Evolutionary conservation across 2,888 invertebrate genomes (phyloP).

Genomic region (Scaptomyza caliginosa): DNA sequence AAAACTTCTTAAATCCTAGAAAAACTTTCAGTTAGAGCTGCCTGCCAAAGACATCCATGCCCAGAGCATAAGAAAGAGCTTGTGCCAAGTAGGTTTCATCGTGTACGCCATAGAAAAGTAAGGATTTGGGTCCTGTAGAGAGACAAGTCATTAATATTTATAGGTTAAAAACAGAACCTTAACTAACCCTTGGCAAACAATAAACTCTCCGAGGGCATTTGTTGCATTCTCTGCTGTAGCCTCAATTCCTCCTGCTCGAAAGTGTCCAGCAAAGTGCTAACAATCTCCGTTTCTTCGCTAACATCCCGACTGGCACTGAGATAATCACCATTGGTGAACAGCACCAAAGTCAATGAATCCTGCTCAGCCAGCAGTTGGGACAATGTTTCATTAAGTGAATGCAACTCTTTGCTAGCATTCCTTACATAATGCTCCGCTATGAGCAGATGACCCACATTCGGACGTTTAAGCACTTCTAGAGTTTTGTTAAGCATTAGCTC

Average conservation of each 20-base stretch:
- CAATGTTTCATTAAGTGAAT: conserved; percentile 91
- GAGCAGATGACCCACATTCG: conserved; percentile 88
- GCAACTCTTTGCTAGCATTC: conserved; percentile 88
- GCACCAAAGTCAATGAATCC: conserved; percentile 57
- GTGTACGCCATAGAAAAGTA: conserved; percentile 93
- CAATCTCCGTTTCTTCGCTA: conserved; percentile 49
- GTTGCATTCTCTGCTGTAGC: conserved; percentile 30
- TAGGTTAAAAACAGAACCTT: too few relatives aligned
- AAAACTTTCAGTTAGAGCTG: background rate
- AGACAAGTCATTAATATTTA: background rate
- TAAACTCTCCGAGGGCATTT: conserved; percentile 61
- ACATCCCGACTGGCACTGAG: conserved; percentile 40
- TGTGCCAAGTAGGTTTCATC: conserved; percentile 95
- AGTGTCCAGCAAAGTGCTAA: conserved; percentile 24
- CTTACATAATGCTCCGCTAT: conserved; percentile 93
- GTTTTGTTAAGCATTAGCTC: conserved; percentile 90
- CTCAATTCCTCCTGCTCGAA: conserved; percentile 8
- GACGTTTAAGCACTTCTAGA: conserved; percentile 88
- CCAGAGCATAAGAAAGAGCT: conserved; percentile 91
- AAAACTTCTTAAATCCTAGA: background rate
- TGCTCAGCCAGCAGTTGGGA: conserved; percentile 19
- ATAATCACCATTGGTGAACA: conserved; percentile 56
- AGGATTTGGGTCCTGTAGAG: conserved; percentile 91
- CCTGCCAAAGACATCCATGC: conserved; percentile 85
- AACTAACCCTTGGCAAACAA: conserved; percentile 65